A percentile compares a stretch with the other conserved stretches of the same genome.
Evolutionary conservation across 2,797 vertebrate species (phyloP).

Genomic region (Gadopsis bispinosus): DNA sequence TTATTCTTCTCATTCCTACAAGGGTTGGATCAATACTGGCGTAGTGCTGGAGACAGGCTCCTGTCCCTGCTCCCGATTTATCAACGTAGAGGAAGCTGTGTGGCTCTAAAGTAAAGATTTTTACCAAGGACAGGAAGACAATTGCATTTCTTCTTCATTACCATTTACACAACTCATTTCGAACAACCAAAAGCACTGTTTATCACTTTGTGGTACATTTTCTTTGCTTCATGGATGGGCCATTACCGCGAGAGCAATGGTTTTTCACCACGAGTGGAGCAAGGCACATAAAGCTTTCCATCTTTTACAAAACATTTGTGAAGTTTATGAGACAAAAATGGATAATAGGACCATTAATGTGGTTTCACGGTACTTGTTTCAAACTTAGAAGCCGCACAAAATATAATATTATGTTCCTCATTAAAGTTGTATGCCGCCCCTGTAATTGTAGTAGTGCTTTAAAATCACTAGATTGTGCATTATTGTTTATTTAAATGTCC

Average conservation of each 20-base stretch:
- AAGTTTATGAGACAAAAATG: slow-evolving; percentile 62
- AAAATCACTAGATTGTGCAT: slow-evolving; percentile 9
- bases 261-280: slow-evolving; percentile 53
- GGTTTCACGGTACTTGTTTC: slow-evolving; percentile 46
- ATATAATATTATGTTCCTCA: slow-evolving; percentile 54
- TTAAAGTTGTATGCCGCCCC: slow-evolving; percentile 56
- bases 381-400: slow-evolving; percentile 44
- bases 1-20: slow-evolving; percentile 52
- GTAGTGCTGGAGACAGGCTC: slow-evolving; percentile 31
- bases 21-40: slow-evolving; percentile 48
- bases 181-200: slow-evolving; percentile 54
- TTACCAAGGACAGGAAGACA: slow-evolving; percentile 48
- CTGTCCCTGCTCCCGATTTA: slow-evolving; percentile 42
- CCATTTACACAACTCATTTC: slow-evolving; percentile 50
- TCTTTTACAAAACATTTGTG: slow-evolving; percentile 66
- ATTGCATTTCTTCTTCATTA: slow-evolving; percentile 52
- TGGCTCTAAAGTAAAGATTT: slow-evolving; percentile 48
- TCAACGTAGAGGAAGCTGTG: slow-evolving; percentile 41
- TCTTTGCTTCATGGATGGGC: slow-evolving; percentile 70
- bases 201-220: slow-evolving; percentile 61
- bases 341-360: slow-evolving; percentile 43
- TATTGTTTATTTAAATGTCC: slow-evolving; percentile 22
- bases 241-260: slow-evolving; percentile 76
- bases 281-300: slow-evolving; percentile 63
- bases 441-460: slow-evolving; percentile 17